Base-by-base conservation (phyloP, 2,888 invertebrate species). In the Calameuta pallipes region DNA sequence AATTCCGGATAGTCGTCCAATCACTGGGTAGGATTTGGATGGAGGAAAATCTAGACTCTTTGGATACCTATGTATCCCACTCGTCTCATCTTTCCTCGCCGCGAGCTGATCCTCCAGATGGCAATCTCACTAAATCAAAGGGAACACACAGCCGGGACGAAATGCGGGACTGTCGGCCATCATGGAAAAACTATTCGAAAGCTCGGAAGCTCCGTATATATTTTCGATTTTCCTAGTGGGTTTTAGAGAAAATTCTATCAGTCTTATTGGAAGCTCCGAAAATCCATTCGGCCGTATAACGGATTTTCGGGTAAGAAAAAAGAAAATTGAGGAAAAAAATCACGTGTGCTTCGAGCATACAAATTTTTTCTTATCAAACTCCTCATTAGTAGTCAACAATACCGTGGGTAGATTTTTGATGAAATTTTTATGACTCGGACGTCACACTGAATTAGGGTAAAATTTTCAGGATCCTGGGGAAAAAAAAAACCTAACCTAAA, bases 81-180 rank as follows among this genome's bases (percentile, higher is more conserved):
- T 71, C 75, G 78, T 78, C 75, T 78, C 78, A 74, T 78, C 78
- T 75, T 75, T 78, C 75, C 75, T 78, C 70, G 75, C 78, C 78
- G 70, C 78, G 74, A 70, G 75, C 75, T 78, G 78, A 78, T 78
- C 78, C 75, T 74, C 75, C 34, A 41, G 75, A 78, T 78, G 75
- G 74, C 78, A 78, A 78, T 78, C 75, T 78, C 78, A 74, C 78
- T 75, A 78, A 78, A 78, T 78, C 78, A 78, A 78, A 78, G 75
- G 70, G 30, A 75, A 34, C 75, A 30, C 74, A 13, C 30, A 31
- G 70, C 75, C 41, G 41, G 41, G 69, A 37, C 69, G 78, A 78
- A 71, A 75, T 70, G 70, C 30, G 41, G 15, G 41, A 41, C 41
- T 15, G 15, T 41, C 41, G 41, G 41, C 41, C 41, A 41, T 41